Conservation (phyloP, 2,888 invertebrate species). For the Cotesia congregata region DNA sequence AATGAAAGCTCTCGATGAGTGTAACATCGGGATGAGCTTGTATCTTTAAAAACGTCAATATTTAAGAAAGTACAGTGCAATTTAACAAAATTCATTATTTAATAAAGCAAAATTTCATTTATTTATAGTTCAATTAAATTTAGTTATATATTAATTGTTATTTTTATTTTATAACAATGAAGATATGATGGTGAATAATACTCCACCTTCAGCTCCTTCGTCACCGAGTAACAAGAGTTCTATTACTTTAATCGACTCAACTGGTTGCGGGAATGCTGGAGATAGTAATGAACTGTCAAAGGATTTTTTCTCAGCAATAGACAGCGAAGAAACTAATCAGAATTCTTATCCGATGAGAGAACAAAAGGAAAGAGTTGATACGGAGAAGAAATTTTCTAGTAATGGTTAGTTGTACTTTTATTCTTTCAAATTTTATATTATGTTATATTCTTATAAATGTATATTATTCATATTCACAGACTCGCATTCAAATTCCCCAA, state of each 20-base stretch:
- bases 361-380: conserved; percentile 4
- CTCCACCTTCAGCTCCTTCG: conserved; percentile 75
- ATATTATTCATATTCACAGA: too few relatives aligned
- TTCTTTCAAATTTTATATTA: neutral
- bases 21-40: too few relatives aligned
- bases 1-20: too few relatives aligned
- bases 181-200: conserved; percentile 45
- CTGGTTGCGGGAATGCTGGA: conserved; percentile 58
- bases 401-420: neutral
- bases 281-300: neutral
- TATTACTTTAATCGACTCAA: conserved; percentile 78
- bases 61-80: too few relatives aligned
- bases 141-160: neutral
- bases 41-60: too few relatives aligned
- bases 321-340: conserved; percentile 52
- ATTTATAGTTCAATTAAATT: too few relatives aligned
- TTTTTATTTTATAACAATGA: neutral
- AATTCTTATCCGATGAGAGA: conserved; percentile 46
- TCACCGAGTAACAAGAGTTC: conserved; percentile 84
- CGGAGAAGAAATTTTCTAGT: neutral
- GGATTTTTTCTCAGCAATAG: conserved; percentile 12
- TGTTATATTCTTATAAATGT: too few relatives aligned
- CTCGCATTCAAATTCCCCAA: neutral
- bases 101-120: too few relatives aligned
- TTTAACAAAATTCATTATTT: too few relatives aligned